Evolutionary conservation across 2,888 invertebrate genomes (phyloP).

Genomic region (Aleiodes testaceus): DNA sequence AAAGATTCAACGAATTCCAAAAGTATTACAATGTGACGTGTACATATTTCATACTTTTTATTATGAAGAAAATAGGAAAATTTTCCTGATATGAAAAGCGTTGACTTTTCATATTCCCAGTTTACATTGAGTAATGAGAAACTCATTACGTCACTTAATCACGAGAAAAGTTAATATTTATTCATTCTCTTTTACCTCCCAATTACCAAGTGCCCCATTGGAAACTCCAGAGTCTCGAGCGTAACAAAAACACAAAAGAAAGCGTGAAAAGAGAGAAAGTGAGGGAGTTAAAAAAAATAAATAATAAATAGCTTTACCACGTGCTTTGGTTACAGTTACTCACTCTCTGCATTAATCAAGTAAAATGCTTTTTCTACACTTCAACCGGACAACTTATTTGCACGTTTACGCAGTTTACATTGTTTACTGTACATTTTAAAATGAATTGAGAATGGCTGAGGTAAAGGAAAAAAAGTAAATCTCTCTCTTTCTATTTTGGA

Average conservation of each 20-base stretch:
- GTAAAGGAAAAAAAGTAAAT: conserved; percentile 31
- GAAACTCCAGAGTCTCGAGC: background rate
- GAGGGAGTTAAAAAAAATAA: conserved; percentile 6
- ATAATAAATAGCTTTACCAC: conserved; percentile 48
- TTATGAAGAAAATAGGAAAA: too few species aligned
- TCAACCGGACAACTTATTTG: conserved; percentile 57
- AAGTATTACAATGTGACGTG: too few species aligned
- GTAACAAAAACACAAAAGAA: conserved; percentile 42
- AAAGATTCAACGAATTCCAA: too few species aligned
- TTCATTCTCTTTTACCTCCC: too few species aligned
- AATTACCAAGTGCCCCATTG: too few species aligned
- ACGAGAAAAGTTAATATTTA: too few species aligned
- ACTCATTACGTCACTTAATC: too few species aligned
- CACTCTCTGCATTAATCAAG: conserved; percentile 46
- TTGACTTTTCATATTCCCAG: too few species aligned
- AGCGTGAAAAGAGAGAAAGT: conserved; percentile 41
- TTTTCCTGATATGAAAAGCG: too few species aligned
- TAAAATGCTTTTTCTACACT: conserved; percentile 37
- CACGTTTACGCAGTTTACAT: conserved; percentile 64
- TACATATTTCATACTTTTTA: too few species aligned
- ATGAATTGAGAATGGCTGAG: conserved; percentile 56
- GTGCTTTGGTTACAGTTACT: conserved; percentile 54
- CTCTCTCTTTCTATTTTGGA: conserved; percentile 46
- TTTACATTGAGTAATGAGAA: too few species aligned
- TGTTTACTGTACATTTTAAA: conserved; percentile 55